Percentiles rank a stretch among this genome's conserved stretches.
Evolutionary conservation across 2,888 invertebrate genomes (phyloP).

Genomic region (Stomorhina lunata): DNA sequence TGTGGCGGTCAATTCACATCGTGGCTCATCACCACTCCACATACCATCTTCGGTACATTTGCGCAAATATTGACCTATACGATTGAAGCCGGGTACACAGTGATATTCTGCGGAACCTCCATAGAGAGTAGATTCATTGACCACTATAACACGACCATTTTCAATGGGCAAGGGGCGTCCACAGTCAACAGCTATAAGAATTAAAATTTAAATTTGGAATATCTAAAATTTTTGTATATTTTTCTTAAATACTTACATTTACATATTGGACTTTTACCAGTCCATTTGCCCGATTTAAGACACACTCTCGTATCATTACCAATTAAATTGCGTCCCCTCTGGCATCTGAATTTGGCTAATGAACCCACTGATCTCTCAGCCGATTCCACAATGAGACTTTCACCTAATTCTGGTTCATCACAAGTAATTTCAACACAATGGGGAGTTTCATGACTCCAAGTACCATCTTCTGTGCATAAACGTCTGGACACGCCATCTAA

Average conservation of each 20-base stretch:
- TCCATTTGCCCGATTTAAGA: conserved; percentile 89
- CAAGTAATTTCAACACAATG: conserved; percentile 92
- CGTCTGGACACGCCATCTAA: conserved; percentile 91
- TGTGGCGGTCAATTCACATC: conserved; percentile 86
- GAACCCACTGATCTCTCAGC: conserved; percentile 88
- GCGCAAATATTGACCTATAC: conserved; percentile 89
- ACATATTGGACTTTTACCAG: conserved; percentile 88
- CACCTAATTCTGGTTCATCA: conserved; percentile 83
- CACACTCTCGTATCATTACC: conserved; percentile 91
- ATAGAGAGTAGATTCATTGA: conserved; percentile 91
- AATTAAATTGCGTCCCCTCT: conserved; percentile 88
- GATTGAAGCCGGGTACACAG: conserved; percentile 90
- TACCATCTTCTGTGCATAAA: conserved; percentile 92
- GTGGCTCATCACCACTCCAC: conserved; percentile 94
- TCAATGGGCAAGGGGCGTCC: conserved; percentile 88
- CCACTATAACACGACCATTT: conserved; percentile 91
- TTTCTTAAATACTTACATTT: conserved; percentile 83
- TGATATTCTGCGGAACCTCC: conserved; percentile 94
- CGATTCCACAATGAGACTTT: conserved; percentile 82
- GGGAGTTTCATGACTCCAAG: conserved; percentile 93
- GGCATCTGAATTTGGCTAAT: conserved; percentile 89
- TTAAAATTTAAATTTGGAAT: conserved; percentile 5
- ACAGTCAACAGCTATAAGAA: conserved; percentile 89
- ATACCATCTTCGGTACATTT: conserved; percentile 91
- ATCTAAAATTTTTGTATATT: background rate